Percentiles rank a stretch among this genome's conserved stretches.
Conservation (phyloP, 92 coral and sea anemone species). For the Phenganax stokvisi region DNA sequence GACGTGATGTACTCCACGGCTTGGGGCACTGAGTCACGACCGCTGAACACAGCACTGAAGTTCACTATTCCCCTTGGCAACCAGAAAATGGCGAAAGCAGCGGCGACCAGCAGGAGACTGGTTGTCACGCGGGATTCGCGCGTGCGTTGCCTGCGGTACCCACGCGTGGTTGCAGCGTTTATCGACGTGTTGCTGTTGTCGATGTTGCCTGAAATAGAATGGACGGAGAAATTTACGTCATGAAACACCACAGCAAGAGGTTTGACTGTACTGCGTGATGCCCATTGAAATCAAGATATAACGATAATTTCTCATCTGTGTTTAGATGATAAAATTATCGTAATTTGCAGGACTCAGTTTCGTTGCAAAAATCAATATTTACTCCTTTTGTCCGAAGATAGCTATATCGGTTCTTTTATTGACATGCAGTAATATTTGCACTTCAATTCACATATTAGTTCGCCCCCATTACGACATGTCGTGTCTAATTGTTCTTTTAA, state of each 20-base stretch:
- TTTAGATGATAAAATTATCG: not conserved
- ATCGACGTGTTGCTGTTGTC: conserved; percentile 8
- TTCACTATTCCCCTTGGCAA: conserved; percentile 90
- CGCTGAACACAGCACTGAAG: conserved; percentile 76
- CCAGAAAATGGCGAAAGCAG: conserved; percentile 91
- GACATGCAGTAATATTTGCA: too few species aligned
- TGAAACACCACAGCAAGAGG: not conserved
- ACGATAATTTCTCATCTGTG: not conserved
- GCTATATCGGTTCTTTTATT: too few species aligned
- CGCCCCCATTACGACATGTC: too few species aligned
- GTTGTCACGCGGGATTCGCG: conserved; percentile 86
- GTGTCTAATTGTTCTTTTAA: too few species aligned
- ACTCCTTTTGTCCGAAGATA: not conserved
- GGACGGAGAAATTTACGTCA: not conserved
- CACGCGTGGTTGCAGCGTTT: not conserved
- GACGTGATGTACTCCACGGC: conserved; percentile 81
- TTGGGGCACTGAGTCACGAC: conserved; percentile 80
- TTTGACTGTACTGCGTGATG: not conserved
- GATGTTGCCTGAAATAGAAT: conserved; percentile 8
- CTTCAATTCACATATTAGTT: too few species aligned
- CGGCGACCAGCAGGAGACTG: conserved; percentile 70
- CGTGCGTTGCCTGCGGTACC: conserved; percentile 36
- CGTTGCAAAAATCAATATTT: not conserved
- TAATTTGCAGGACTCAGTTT: not conserved
- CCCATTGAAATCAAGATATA: too few species aligned